Conservation (phyloP, 2,113 vertebrate species). For the Ictidomys tridecemlineatus region DNA sequence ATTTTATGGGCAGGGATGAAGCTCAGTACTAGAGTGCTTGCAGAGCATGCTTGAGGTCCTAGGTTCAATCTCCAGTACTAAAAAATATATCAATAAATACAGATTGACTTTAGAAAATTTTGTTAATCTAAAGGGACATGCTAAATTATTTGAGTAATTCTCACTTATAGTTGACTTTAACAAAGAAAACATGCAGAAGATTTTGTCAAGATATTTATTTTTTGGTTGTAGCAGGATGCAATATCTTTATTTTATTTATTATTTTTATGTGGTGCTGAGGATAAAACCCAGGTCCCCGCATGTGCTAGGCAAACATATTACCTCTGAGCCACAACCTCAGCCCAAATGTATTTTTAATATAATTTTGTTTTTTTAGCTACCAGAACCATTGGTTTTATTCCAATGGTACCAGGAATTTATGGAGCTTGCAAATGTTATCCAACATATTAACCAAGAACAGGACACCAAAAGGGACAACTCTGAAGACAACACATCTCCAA, state of each 20-base stretch:
- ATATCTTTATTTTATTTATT: too few relatives aligned
- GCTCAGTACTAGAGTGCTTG: too few relatives aligned
- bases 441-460: conserved; percentile 92
- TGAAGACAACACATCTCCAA: conserved; percentile 87
- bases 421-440: conserved; percentile 96
- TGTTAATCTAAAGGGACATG: not conserved
- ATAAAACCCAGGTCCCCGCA: too few relatives aligned
- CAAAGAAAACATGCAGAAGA: not conserved
- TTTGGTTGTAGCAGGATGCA: too few relatives aligned
- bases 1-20: too few relatives aligned
- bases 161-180: conserved; percentile 46
- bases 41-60: too few relatives aligned
- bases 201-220: too few relatives aligned
- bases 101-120: not conserved
- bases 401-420: conserved; percentile 98
- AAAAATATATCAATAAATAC: too few relatives aligned
- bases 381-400: conserved; percentile 97
- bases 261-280: too few relatives aligned
- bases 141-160: conserved; percentile 31
- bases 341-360: conserved; percentile 53
- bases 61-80: too few relatives aligned
- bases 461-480: conserved; percentile 84
- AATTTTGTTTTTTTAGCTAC: conserved; percentile 91
- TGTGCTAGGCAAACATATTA: too few relatives aligned
- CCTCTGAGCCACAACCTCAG: too few relatives aligned